Conservation (phyloP, 2,113 vertebrate species). For the Halcyon senegalensis region DNA sequence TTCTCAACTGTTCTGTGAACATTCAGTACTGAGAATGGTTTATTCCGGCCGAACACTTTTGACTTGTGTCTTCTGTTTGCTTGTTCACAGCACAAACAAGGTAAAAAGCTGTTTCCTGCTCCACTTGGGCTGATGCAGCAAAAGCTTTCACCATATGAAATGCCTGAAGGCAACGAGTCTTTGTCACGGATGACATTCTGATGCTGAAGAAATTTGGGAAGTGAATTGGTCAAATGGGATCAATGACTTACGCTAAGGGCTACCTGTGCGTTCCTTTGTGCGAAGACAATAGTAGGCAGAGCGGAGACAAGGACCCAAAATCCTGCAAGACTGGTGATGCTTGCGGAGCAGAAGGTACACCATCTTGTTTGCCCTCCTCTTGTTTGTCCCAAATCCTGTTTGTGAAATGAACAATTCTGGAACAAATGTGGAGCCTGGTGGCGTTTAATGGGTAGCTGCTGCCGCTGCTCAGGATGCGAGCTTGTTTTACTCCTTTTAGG, state of each 20-base stretch:
- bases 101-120: background rate
- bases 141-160: background rate
- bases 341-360: background rate
- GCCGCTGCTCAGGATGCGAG: background rate
- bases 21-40: too few species aligned
- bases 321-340: background rate
- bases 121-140: background rate
- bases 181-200: background rate
- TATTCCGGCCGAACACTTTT: background rate
- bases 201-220: background rate
- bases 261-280: background rate
- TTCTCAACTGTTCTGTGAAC: background rate
- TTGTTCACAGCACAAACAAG: background rate
- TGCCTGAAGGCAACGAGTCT: background rate
- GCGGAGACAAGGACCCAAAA: background rate
- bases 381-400: background rate
- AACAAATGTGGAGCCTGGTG: background rate
- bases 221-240: background rate
- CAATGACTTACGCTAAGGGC: background rate
- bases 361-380: background rate
- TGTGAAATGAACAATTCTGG: background rate
- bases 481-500: background rate
- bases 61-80: background rate
- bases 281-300: background rate
- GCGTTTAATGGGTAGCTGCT: background rate